A percentile compares a stretch with the other conserved stretches of the same genome.
Conservation (phyloP, 2,113 vertebrate species). For the Thomomys bottae region DNA sequence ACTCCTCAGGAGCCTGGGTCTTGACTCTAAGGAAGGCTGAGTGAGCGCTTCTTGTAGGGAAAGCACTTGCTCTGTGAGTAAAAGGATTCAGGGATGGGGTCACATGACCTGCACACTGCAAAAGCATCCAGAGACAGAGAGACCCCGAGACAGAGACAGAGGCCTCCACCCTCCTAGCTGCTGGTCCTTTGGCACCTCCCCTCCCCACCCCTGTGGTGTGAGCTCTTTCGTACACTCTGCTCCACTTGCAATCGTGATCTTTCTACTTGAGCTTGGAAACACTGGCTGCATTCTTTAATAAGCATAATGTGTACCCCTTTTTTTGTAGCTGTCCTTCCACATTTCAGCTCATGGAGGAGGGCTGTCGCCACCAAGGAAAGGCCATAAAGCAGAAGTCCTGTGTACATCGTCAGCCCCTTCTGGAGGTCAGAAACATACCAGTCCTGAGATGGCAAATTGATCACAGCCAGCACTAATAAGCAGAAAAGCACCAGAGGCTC, state of each 20-base stretch:
- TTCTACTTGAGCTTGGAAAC: not conserved
- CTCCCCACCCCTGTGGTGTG: fast-evolving
- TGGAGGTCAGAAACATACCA: not conserved
- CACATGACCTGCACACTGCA: fast-evolving
- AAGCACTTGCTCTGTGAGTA: not conserved
- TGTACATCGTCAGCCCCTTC: not conserved
- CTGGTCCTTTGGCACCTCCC: fast-evolving
- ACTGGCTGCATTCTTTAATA: not conserved
- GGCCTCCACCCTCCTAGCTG: fast-evolving
- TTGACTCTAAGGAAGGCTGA: not conserved
- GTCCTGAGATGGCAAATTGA: not conserved
- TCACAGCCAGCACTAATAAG: not conserved
- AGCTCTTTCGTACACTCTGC: not conserved
- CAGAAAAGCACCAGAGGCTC: not conserved
- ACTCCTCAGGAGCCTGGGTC: fast-evolving
- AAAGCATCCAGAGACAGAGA: fast-evolving
- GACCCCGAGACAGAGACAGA: too few species aligned
- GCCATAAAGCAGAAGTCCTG: too few species aligned
- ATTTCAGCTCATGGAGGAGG: not conserved
- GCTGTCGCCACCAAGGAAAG: not conserved
- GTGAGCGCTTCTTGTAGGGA: not conserved
- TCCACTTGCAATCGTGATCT: not conserved
- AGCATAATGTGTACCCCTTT: fast-evolving
- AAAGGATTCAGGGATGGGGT: not conserved
- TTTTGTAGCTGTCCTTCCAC: not conserved